Evolutionary conservation across 2,113 vertebrate species (phyloP).

Genomic region (Oncorhynchus mykiss): DNA sequence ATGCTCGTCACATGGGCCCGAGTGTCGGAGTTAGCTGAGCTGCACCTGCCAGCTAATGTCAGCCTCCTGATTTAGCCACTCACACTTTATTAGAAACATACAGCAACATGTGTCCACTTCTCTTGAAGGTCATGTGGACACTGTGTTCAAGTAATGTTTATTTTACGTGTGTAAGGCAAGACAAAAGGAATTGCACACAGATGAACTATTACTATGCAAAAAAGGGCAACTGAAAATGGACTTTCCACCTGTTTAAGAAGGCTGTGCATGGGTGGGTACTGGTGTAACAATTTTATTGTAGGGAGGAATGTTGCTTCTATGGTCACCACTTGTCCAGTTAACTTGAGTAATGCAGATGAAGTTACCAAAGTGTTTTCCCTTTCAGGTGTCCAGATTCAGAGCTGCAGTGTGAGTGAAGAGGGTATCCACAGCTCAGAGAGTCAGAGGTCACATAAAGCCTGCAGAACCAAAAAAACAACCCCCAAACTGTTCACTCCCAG

Average conservation of each 20-base stretch:
- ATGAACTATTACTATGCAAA: not conserved
- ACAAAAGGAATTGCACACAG: not conserved
- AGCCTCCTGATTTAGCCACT: slow-evolving; percentile 60
- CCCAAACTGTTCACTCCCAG: slow-evolving; percentile 62
- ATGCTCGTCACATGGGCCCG: not conserved
- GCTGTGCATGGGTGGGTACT: not conserved
- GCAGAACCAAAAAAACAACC: slow-evolving; percentile 34
- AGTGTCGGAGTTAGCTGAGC: slow-evolving; percentile 36
- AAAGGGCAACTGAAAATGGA: not conserved
- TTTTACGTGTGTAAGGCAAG: not conserved
- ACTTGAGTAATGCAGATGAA: not conserved
- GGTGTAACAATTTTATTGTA: not conserved
- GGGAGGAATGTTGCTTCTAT: not conserved
- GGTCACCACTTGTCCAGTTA: not conserved
- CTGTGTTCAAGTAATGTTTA: not conserved
- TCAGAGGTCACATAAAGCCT: slow-evolving; percentile 41
- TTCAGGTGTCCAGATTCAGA: slow-evolving; percentile 57
- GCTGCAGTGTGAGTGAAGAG: slow-evolving; percentile 33
- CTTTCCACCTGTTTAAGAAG: too few species aligned
- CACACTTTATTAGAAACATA: slow-evolving; percentile 36
- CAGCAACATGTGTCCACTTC: not conserved
- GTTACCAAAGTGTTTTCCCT: not conserved
- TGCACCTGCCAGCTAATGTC: slow-evolving; percentile 71
- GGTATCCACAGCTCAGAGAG: slow-evolving; percentile 38
- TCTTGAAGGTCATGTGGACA: not conserved